Percentiles rank a stretch among this genome's conserved stretches.
phyloP scores from a whole-genome alignment of 2,888 invertebrate genomes.

The Smittia aterrima region DNA sequence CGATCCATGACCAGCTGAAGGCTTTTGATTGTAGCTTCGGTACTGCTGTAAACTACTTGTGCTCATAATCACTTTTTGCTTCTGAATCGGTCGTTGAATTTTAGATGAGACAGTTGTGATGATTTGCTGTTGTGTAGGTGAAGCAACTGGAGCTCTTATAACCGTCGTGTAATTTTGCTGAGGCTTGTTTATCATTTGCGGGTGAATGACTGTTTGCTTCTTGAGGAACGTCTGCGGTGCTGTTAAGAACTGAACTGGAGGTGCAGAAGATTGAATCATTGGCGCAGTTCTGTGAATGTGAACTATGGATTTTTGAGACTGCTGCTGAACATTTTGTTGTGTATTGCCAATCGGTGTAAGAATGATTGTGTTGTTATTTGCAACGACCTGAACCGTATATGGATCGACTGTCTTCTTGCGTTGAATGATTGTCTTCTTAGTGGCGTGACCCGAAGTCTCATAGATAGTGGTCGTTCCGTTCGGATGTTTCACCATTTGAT shows the following conservation, averaged over 20 bases:
- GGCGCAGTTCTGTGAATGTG: constrained; percentile 28
- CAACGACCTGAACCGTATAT: constrained; percentile 32
- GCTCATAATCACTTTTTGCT: constrained; percentile 39
- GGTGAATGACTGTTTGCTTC: constrained; percentile 34
- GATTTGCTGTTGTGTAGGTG: constrained; percentile 6
- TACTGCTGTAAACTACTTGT: constrained; percentile 39
- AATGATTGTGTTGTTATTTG: constrained; percentile 40
- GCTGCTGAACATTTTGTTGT: not conserved
- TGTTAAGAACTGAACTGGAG: constrained; percentile 27
- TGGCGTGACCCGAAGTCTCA: constrained; percentile 15
- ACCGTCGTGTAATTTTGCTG: constrained; percentile 33
- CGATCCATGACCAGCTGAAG: constrained; percentile 24
- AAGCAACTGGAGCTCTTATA: constrained; percentile 19
- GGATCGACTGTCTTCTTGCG: constrained; percentile 32
- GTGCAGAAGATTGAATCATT: constrained; percentile 30
- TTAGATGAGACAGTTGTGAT: constrained; percentile 14
- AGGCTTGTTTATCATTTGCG: constrained; percentile 16
- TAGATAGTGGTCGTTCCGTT: constrained; percentile 39
- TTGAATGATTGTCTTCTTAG: constrained; percentile 36
- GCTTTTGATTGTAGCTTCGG: constrained; percentile 21
- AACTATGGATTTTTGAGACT: constrained; percentile 32
- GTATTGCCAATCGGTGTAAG: constrained; percentile 32
- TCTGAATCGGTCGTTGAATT: constrained; percentile 31
- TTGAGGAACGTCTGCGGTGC: constrained; percentile 17
- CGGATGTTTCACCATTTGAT: constrained; percentile 37